Base-by-base conservation (phyloP, 1,140 invertebrate species). In the Solenopsis fugax region DNA sequence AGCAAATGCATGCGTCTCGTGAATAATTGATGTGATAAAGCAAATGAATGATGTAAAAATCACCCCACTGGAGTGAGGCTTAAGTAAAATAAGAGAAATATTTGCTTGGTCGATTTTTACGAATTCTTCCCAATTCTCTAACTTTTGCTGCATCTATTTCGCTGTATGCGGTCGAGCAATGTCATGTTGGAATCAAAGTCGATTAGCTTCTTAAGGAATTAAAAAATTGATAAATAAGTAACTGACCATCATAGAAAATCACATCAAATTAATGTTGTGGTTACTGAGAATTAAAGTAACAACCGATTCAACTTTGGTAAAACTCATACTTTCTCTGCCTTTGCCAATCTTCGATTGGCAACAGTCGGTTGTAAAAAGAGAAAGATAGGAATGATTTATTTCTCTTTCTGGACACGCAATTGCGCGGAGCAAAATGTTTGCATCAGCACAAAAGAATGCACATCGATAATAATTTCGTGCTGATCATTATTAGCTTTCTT, bases 11-110 rank as follows among this genome's bases (percentile, higher is more conserved):
- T 41, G 12, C 13, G 21, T 24, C 6, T 71, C 37, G 21, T 56
- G 10, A 71, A 67, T 41, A 80, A 81, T 24, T n/a, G 21, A 41
- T 16, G 0, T 52, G 77, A 81, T 71, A 81, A 45, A 24, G 50
- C 9, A 69, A 81, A 18, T 3, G 5, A 18, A 56, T 18, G 10
- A 56, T 12, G 34, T 18, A 34, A 81, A 81, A 45, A 54, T 41
- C 3, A 13, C 5, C 9, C 29, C 29, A 29, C 29, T 34, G 6
- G 1, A 37, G 16, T 54, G 64, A 29, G 29, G 29, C 29, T 60
- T 58, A 48, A 77, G 4, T 65, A 54, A 52, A 65, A n/a, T 18
- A 21, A 50, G 0, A 21, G 13, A 24, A 24, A 80, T 54, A 64
- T 73, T 50, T 73, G 9, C 21, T 52, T 24, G 4, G 52, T 21